Evolutionary conservation across 2,113 vertebrate species (phyloP).

Genomic region (Hemiscyllium ocellatum): DNA sequence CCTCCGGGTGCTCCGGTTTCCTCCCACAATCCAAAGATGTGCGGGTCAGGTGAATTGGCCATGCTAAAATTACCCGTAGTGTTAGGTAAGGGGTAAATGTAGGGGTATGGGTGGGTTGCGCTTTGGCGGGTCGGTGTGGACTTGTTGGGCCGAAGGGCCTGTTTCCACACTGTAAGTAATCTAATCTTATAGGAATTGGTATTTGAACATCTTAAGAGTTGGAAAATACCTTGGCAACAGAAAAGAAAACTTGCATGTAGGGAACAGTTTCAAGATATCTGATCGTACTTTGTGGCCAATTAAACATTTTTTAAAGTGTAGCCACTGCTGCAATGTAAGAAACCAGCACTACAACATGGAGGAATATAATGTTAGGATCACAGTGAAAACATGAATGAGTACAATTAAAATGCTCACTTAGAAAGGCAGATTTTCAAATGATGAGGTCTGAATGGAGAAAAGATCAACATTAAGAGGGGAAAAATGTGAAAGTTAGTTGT

Average conservation of each 20-base stretch:
- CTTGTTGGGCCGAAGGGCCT: no score
- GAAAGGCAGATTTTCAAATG: background rate
- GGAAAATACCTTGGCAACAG: background rate
- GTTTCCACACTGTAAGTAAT: no score
- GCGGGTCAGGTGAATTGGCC: no score
- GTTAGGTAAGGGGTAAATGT: no score
- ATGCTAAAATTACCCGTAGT: no score
- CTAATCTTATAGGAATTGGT: background rate
- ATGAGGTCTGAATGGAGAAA: background rate
- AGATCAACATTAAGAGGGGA: background rate
- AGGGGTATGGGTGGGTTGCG: no score
- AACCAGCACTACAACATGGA: background rate
- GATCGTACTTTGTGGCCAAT: background rate
- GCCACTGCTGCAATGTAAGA: background rate
- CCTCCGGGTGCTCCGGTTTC: no score
- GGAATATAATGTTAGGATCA: background rate
- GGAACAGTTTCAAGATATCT: background rate
- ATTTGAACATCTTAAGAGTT: background rate
- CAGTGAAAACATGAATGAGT: background rate
- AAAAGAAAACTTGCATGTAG: background rate
- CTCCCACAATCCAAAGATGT: no score
- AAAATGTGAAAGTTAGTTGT: background rate
- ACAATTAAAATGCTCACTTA: background rate
- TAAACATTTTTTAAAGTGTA: background rate
- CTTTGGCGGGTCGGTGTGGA: no score